Evolutionary conservation across 2,888 invertebrate genomes (phyloP), one percentile per base, ranked within the genome.

Genomic region (Epistrophe grossulariae): DNA sequence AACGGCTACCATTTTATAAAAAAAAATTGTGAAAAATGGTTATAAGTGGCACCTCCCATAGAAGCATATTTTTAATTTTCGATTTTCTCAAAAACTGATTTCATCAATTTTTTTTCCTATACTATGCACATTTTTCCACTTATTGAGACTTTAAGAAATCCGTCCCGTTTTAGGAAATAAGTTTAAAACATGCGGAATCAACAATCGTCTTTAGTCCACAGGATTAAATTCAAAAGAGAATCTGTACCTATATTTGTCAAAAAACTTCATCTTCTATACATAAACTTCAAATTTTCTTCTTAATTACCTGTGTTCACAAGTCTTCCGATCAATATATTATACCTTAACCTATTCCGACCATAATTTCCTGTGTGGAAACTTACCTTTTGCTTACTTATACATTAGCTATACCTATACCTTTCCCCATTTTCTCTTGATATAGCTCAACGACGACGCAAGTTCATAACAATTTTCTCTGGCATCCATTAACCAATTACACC

Each of bases 401-500:
- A 31, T 4, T 35, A 35, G 8, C 8, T 35, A 31, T 5, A 35
- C 5, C 1, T 35, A 35, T 70, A 17, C 35, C 57, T 73, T 31
- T 59, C 43, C 50, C 60, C 60, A 64, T 57, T 40, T 68, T 60
- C 52, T 68, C 17, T 43, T 52, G 31, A n/a, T 11, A 1, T 17
- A 38, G n/a, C 38, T 70, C 8, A 28, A 55, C 17, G 17, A 77
- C n/a, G 11, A 72, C 19, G 24, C 77, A 59, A 77, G 35, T 66
- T 72, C 31, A 72, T 15, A 72, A 71, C 43, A 68, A 59, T 40
- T 66, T 50, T 55, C 57, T 40, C 60, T n/a, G 45, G 40, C 66
- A 72, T 57, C 59, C 72, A 72, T 78, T 78, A 66, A 78, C 66
- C 82, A 82, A 82, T 82, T 82, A 82, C 55, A 70, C 55, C 73